These are phyloP conservation scores for Andrena flavipes DNA, from an alignment of 2,888 invertebrate genomes.

Conservation along the genomic window DNA sequence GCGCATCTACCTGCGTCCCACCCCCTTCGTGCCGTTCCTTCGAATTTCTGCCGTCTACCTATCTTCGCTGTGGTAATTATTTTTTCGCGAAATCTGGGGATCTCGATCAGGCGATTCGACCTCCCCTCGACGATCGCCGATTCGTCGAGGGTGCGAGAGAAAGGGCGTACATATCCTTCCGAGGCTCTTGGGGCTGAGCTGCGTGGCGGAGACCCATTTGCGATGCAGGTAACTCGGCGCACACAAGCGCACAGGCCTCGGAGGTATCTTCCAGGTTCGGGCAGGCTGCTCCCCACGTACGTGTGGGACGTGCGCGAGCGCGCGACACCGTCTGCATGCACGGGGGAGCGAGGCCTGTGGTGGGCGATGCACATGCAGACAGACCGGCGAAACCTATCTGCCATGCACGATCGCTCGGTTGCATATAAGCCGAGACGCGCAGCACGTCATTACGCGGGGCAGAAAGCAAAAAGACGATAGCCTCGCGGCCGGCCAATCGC, in stretches of 20 bases:
- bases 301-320: constrained; percentile 46
- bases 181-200: constrained; percentile 64
- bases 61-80: constrained; percentile 44
- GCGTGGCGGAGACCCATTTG: constrained; percentile 78
- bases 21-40: not conserved
- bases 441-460: constrained; percentile 79
- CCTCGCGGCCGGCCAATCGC: constrained; percentile 76
- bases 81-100: constrained; percentile 60
- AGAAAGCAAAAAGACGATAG: constrained; percentile 78
- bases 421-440: constrained; percentile 75
- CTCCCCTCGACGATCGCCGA: constrained; percentile 54
- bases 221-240: constrained; percentile 72
- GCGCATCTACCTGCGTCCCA: constrained; percentile 20
- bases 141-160: constrained; percentile 58
- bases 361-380: constrained; percentile 69
- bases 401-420: constrained; percentile 81
- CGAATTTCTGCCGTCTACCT: constrained; percentile 47
- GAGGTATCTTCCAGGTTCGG: constrained; percentile 70
- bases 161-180: constrained; percentile 65
- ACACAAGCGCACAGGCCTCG: constrained; percentile 25
- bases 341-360: constrained; percentile 18
- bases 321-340: constrained; percentile 7
- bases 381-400: constrained; percentile 75
- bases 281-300: constrained; percentile 59
- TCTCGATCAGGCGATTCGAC: constrained; percentile 61